Evolutionary conservation across 2,888 invertebrate genomes (phyloP).

Genomic region (Antheraea yamamai): DNA sequence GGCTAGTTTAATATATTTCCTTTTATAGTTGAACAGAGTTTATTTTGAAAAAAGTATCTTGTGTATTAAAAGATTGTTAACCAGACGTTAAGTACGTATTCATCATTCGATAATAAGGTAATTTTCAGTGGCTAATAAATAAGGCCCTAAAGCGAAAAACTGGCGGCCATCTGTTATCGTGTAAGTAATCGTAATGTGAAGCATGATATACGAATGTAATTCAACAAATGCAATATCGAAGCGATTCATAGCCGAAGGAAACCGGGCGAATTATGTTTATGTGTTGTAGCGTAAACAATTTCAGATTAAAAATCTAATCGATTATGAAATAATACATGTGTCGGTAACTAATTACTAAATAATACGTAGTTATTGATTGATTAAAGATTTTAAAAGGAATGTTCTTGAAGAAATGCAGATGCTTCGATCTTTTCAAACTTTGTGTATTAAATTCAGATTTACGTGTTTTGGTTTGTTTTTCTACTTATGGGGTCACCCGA

Average conservation of each 20-base stretch:
- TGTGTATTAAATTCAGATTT: too few species aligned
- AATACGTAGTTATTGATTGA: slow-evolving; percentile 35
- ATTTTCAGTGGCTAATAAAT: slow-evolving; percentile 20
- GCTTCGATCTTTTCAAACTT: neutral
- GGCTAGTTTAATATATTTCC: too few species aligned
- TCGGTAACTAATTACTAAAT: slow-evolving; percentile 32
- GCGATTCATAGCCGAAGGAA: slow-evolving; percentile 39
- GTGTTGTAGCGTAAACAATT: slow-evolving; percentile 44
- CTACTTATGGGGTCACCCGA: too few species aligned
- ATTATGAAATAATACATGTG: slow-evolving; percentile 32
- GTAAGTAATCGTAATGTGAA: slow-evolving; percentile 28
- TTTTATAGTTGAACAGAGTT: too few species aligned
- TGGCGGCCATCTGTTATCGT: slow-evolving; percentile 40
- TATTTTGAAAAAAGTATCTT: too few species aligned
- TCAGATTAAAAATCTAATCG: slow-evolving; percentile 41
- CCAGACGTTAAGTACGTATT: neutral
- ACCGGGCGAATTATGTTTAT: slow-evolving; percentile 44
- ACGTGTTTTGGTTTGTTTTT: too few species aligned
- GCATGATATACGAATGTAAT: slow-evolving; percentile 32
- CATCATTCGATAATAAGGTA: slow-evolving; percentile 12
- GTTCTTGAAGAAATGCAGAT: slow-evolving; percentile 2
- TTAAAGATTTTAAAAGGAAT: slow-evolving; percentile 20
- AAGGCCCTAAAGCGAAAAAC: slow-evolving; percentile 19
- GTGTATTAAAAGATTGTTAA: neutral
- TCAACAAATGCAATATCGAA: slow-evolving; percentile 39